phyloP scores from a whole-genome alignment of 2,888 invertebrate species.

The Oscheius sp. region DNA sequence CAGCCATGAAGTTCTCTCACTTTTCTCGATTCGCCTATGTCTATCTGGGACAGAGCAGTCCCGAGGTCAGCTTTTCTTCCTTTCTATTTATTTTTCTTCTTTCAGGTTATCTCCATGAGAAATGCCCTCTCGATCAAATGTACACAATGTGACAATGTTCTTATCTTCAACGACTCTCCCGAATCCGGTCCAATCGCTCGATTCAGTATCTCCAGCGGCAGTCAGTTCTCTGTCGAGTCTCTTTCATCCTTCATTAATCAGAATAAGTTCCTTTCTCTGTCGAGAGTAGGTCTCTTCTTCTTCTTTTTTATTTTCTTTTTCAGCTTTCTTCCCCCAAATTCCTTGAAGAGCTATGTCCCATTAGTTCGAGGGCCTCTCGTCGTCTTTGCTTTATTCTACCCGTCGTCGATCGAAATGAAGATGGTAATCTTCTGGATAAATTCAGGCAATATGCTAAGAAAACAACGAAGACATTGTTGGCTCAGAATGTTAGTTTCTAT shows the following conservation, averaged over 20 bases:
- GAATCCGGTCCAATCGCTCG: constrained; percentile 62
- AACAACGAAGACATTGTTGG: constrained; percentile 4
- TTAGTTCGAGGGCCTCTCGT: constrained; percentile 57
- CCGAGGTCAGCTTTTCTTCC: constrained; percentile 25
- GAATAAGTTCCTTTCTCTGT: constrained; percentile 71
- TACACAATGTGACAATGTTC: constrained; percentile 70
- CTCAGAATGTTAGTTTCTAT: neutral
- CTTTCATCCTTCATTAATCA: constrained; percentile 71
- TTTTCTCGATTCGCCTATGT: constrained; percentile 67
- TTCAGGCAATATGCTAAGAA: constrained; percentile 51
- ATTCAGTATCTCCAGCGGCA: constrained; percentile 52
- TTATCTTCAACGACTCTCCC: constrained; percentile 73
- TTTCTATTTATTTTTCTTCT: neutral
- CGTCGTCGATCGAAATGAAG: constrained; percentile 42
- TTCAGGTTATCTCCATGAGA: constrained; percentile 43
- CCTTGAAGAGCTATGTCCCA: constrained; percentile 73
- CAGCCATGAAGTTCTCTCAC: constrained; percentile 63
- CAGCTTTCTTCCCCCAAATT: constrained; percentile 71
- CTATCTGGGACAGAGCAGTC: constrained; percentile 39
- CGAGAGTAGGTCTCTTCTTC: constrained; percentile 61
- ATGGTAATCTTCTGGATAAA: constrained; percentile 49
- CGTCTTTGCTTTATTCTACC: constrained; percentile 63
- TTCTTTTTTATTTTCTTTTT: neutral
- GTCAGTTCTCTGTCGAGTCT: constrained; percentile 55
- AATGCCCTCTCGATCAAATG: constrained; percentile 61